Evolutionary conservation across 2,113 vertebrate species (phyloP).

Genomic region (Porphyrio hochstetteri): DNA sequence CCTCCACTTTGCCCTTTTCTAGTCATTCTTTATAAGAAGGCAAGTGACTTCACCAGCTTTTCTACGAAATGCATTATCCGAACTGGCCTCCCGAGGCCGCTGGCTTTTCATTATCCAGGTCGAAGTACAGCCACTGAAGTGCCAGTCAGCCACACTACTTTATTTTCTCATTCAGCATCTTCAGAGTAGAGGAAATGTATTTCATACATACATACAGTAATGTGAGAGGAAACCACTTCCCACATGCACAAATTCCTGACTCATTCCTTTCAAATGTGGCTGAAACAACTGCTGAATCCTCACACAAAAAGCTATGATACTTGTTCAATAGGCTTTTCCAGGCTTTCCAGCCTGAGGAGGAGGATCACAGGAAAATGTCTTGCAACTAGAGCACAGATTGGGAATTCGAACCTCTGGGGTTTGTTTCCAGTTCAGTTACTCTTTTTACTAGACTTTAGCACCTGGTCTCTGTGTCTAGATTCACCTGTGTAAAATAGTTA

Average conservation of each 20-base stretch:
- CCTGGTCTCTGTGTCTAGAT: not conserved
- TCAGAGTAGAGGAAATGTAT: constrained; percentile 44
- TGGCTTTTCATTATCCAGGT: constrained; percentile 28
- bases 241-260: constrained; percentile 58
- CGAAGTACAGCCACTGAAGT: not conserved
- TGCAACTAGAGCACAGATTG: not conserved
- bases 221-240: constrained; percentile 63
- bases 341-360: constrained; percentile 16
- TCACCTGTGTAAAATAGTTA: not conserved
- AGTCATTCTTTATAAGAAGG: not conserved
- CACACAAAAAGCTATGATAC: not conserved
- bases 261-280: constrained; percentile 46
- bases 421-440: not conserved
- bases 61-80: not conserved
- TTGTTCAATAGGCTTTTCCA: constrained; percentile 14
- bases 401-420: constrained; percentile 3
- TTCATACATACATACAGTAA: constrained; percentile 26
- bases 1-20: not conserved
- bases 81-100: not conserved
- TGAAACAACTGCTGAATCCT: constrained; percentile 48
- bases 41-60: not conserved
- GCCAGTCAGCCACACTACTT: constrained; percentile 10
- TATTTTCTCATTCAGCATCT: constrained; percentile 28
- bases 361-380: not conserved
- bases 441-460: not conserved